Percentiles rank a stretch among this genome's conserved stretches.
Conservation (phyloP, 1,140 invertebrate species). For the Homalodisca vitripennis region DNA sequence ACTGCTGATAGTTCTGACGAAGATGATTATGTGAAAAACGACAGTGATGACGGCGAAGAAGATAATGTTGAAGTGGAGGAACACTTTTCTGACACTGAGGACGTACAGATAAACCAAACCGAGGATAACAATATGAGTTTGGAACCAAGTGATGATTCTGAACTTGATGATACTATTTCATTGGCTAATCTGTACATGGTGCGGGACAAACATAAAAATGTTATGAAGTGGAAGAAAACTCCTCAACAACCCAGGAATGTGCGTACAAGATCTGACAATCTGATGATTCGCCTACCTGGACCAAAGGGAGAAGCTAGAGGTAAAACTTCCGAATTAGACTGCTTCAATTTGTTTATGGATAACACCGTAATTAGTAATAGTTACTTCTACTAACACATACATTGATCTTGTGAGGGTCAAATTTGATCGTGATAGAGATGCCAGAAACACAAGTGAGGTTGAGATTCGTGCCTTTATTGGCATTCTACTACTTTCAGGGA, state of each 20-base stretch:
- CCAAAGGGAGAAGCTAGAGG: background rate
- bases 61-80: background rate
- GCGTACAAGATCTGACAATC: background rate
- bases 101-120: too few relatives aligned
- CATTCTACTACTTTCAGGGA: background rate
- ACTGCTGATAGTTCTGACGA: background rate
- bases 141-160: background rate
- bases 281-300: background rate
- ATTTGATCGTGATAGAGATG: conserved; percentile 6
- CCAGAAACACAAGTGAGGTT: background rate
- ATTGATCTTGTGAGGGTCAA: background rate
- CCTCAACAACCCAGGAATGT: background rate
- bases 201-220: background rate
- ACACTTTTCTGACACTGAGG: background rate
- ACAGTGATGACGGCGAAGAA: conserved; percentile 13
- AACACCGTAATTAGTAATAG: background rate
- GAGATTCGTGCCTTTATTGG: conserved; percentile 21
- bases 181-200: background rate
- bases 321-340: background rate
- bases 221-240: conserved; percentile 15
- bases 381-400: background rate
- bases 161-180: background rate
- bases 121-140: background rate
- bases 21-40: background rate
- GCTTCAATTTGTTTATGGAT: conserved; percentile 12